Evolutionary conservation across 2,888 invertebrate genomes (phyloP), one percentile per base, ranked within the genome.

Genomic region (Hemaris fuciformis): DNA sequence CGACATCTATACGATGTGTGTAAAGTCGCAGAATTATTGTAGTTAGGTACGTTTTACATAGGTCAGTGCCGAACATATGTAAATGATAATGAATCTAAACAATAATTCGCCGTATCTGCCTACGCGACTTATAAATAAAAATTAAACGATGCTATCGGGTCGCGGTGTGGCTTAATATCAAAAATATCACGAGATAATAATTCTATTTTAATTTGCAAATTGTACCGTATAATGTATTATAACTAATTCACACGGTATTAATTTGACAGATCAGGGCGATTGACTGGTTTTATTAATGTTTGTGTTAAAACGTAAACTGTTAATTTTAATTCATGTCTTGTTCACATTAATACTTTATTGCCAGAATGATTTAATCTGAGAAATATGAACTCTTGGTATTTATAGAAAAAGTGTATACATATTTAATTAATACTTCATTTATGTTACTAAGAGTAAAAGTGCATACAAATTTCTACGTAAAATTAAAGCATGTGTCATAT

Each of bases 11-110:
- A 27, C 53, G 8, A 53, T 15, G 10, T 1, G 31, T 27, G 18
- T 53, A 53, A 53, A 31, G 31, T 10, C 3, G 53, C 18, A 18
- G 8, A 53, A 53, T 53, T 31, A 53, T 53, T 27, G 18, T 20
- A 31, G 61, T n/a, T n/a, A 63, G 63, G 60, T 63, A 60, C 64
- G 65, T 67, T 64, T 66, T 67, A 38, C 38, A 70, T 71, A 74
- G 70, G 70, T 70, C 69, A 71, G 70, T 74, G 66, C 61, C 66
- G 62, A 69, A 68, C 64, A 67, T 62, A 60, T 62, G 58, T 61
- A 56, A 66, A 70, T 68, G 67, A 57, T 60, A 63, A 34, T 57
- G 25, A 48, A 27, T 31, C 48, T 53, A 31, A 53, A 53, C 53
- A 53, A 53, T 53, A 53, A 53, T 53, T 53, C 18, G 31, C 27